Evolutionary conservation across 2,888 invertebrate species (phyloP), one percentile per base, ranked within the genome.

Genomic region (Ceriagrion tenellum): DNA sequence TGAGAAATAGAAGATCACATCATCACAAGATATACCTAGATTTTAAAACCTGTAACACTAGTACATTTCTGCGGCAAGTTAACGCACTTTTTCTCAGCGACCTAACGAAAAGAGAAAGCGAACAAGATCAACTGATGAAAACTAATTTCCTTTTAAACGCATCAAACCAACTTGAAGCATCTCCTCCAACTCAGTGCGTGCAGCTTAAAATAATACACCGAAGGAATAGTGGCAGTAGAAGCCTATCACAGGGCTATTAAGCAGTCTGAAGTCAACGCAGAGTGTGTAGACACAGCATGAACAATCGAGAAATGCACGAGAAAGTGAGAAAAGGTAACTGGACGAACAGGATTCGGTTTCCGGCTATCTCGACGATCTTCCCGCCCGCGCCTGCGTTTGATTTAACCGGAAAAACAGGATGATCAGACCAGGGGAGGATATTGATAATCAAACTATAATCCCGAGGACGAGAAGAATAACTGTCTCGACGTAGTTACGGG

Each of bases 291-390:
- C 10, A 23, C n/a, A 23, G 69, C 26, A 69, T 69, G 12, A 69
- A 69, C 12, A n/a, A 69, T 69, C 69, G n/a, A 69, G 69, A 69
- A 69, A 69, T 69, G 69, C 69, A 69, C n/a, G 69, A n/a, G 69
- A n/a, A 69, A 69, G n/a, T n/a, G 69, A n/a, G 69, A 69, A 69
- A 69, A 69, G 10, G 69, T 20, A 69, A n/a, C 69, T n/a, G 69
- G 69, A 69, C n/a, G 69, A 69, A 69, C 69, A 69, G 13, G 69
- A n/a, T 69, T 69, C 12, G 69, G 69, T 69, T 69, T 69, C 69
- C 69, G 69, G 69, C n/a, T n/a, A 26, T 13, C n/a, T 69, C 26
- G 26, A n/a, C 8, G n/a, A 69, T 23, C 20, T 69, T 69, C 69
- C 69, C 69, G n/a, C 69, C n/a, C 69, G 69, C n/a, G n/a, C 13